phyloP scores from a whole-genome alignment of 1,140 invertebrate genomes.

The Meloidogyne floridensis region DNA sequence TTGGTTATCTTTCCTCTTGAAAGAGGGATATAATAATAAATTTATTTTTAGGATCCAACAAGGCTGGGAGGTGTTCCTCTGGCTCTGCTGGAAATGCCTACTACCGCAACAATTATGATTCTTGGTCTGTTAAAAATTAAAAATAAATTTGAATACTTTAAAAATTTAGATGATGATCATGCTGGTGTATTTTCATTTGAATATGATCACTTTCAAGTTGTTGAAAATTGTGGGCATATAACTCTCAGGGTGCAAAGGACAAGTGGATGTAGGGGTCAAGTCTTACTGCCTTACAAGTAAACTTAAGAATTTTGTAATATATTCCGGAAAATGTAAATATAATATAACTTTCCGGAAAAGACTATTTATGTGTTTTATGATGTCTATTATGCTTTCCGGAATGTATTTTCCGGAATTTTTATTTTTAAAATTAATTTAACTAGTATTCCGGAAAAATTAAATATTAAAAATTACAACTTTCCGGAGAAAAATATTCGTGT shows the following conservation, averaged over 20 bases:
- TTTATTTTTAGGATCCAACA: constrained; percentile 72
- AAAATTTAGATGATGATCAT: constrained; percentile 87
- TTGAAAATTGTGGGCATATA: constrained; percentile 87
- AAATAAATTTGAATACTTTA: constrained; percentile 9
- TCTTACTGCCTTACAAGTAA: constrained; percentile 80
- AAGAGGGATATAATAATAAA: neutral
- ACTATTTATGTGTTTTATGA: too few species aligned
- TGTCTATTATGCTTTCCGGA: too few species aligned
- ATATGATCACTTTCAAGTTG: constrained; percentile 73
- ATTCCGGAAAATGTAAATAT: too few species aligned
- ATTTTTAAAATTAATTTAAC: too few species aligned
- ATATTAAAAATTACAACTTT: too few species aligned
- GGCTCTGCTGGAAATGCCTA: constrained; percentile 74
- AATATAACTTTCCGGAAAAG: too few species aligned
- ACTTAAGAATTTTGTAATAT: too few species aligned
- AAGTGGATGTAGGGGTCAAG: constrained; percentile 86
- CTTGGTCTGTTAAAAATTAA: constrained; percentile 67
- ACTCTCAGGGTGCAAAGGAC: constrained; percentile 80
- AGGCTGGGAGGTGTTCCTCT: constrained; percentile 86
- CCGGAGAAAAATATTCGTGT: too few species aligned
- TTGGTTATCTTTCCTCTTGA: constrained; percentile 64
- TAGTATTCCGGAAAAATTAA: too few species aligned
- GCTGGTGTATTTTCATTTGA: constrained; percentile 90
- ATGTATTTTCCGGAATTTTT: too few species aligned
- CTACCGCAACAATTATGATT: constrained; percentile 92